phyloP scores from a whole-genome alignment of 2,113 vertebrate species.

The Oxygymnocypris stewartii region DNA sequence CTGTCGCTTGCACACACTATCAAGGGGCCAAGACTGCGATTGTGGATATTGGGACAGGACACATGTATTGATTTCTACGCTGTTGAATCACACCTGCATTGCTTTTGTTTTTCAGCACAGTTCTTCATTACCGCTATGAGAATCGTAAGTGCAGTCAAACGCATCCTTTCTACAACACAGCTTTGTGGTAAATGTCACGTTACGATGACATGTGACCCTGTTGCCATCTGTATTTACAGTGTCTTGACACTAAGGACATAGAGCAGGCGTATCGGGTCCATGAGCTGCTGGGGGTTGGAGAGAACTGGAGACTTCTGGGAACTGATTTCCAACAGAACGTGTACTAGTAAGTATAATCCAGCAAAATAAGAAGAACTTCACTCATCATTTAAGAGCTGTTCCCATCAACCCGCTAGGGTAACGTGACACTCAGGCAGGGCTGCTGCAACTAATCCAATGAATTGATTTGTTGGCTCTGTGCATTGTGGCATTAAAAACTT shows the following conservation, averaged over 20 bases:
- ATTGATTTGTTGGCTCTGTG: too few relatives aligned
- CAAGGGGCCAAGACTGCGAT: background rate
- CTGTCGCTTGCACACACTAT: background rate
- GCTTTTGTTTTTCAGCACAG: slow-evolving; percentile 56
- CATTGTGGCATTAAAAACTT: too few relatives aligned
- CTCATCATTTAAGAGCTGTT: background rate
- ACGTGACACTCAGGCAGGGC: background rate
- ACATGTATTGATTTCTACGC: background rate
- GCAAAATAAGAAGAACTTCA: background rate
- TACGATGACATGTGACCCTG: background rate
- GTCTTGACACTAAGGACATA: slow-evolving; percentile 81
- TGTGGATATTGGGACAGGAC: background rate
- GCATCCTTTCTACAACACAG: background rate
- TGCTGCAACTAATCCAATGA: background rate
- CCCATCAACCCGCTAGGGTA: background rate
- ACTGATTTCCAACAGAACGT: slow-evolving; percentile 55
- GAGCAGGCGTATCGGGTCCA: slow-evolving; percentile 84
- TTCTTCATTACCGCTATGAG: slow-evolving; percentile 78
- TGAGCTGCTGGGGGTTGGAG: slow-evolving; percentile 72
- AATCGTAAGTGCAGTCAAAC: slow-evolving; percentile 72
- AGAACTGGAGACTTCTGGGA: slow-evolving; percentile 86
- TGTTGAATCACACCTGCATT: background rate
- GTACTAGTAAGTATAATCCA: slow-evolving; percentile 84
- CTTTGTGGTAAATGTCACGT: background rate
- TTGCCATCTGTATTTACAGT: slow-evolving; percentile 62